A percentile compares a stretch with the other conserved stretches of the same genome.
phyloP scores from a whole-genome alignment of 2,888 invertebrate genomes.

The Stenodera caucasica region DNA sequence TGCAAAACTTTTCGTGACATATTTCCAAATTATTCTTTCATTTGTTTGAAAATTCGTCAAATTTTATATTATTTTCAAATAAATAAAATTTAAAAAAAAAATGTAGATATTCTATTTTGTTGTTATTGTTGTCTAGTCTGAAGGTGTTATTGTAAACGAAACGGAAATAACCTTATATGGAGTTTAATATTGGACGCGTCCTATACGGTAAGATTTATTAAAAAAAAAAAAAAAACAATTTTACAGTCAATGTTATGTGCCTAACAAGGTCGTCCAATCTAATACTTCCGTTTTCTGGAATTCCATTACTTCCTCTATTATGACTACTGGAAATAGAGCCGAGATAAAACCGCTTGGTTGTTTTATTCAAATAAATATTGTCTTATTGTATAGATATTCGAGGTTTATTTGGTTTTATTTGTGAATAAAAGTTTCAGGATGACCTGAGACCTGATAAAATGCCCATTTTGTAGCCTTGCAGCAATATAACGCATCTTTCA shows the following conservation, averaged over 20 bases:
- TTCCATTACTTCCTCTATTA: background rate
- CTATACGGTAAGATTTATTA: slow-evolving; percentile 11
- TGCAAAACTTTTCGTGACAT: no score
- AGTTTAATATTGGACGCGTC: background rate
- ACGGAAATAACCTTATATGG: slow-evolving; percentile 22
- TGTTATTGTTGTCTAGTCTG: no score
- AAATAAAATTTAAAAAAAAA: no score
- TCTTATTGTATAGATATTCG: no score
- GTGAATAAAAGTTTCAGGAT: no score
- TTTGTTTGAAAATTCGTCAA: no score
- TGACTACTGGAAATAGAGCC: background rate
- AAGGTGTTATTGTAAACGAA: slow-evolving; percentile 8
- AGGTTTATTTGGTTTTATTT: no score
- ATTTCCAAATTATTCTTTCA: no score
- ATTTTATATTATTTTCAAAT: no score
- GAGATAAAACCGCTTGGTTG: background rate
- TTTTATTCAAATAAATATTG: no score
- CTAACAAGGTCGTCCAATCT: slow-evolving; percentile 15
- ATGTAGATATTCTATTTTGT: no score
- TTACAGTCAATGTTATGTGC: slow-evolving; percentile 16
- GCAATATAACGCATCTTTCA: background rate
- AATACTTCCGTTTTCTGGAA: background rate
- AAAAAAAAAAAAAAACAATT: slow-evolving; percentile 10
- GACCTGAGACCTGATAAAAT: slow-evolving; percentile 19
- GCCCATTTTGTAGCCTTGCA: slow-evolving; percentile 10